phyloP scores from a whole-genome alignment of 2,888 invertebrate species.

The Eupeodes latifasciatus region DNA sequence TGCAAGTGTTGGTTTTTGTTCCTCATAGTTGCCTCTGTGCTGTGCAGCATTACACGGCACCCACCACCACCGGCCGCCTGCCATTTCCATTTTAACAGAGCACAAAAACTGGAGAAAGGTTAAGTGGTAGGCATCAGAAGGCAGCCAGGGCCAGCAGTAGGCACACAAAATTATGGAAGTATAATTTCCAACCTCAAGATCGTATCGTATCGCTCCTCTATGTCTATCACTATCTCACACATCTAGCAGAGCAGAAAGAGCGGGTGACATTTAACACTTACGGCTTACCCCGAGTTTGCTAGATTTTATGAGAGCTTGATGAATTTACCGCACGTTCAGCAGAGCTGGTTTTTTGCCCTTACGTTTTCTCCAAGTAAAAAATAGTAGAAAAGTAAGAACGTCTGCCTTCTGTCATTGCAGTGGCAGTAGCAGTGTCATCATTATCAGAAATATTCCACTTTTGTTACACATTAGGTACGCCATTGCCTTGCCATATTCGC shows the following conservation, averaged over 20 bases:
- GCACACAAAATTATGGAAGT: background rate
- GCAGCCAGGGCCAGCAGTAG: background rate
- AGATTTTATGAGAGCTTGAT: constrained; percentile 82
- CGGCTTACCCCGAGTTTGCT: background rate
- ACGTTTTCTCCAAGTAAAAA: background rate
- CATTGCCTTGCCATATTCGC: too few relatives aligned
- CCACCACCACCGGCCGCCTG: too few relatives aligned
- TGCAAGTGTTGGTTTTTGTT: constrained; percentile 3
- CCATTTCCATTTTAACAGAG: background rate
- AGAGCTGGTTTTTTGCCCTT: constrained; percentile 75
- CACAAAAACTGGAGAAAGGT: constrained; percentile 47
- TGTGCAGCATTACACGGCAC: too few relatives aligned
- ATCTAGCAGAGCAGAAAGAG: too few relatives aligned
- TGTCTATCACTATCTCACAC: background rate
- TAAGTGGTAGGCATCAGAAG: background rate
- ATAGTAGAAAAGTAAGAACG: too few relatives aligned
- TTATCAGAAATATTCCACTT: background rate
- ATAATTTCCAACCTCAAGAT: constrained; percentile 2
- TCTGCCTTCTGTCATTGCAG: constrained; percentile 2
- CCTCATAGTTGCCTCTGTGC: background rate
- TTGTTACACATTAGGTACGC: background rate
- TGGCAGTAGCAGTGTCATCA: constrained; percentile 57
- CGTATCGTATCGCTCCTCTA: background rate
- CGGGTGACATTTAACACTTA: constrained; percentile 6
- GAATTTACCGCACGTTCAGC: constrained; percentile 81